These are phyloP conservation scores for Coregonus sp. DNA, from an alignment of 2,797 vertebrate genomes.

Conservation along the genomic window DNA sequence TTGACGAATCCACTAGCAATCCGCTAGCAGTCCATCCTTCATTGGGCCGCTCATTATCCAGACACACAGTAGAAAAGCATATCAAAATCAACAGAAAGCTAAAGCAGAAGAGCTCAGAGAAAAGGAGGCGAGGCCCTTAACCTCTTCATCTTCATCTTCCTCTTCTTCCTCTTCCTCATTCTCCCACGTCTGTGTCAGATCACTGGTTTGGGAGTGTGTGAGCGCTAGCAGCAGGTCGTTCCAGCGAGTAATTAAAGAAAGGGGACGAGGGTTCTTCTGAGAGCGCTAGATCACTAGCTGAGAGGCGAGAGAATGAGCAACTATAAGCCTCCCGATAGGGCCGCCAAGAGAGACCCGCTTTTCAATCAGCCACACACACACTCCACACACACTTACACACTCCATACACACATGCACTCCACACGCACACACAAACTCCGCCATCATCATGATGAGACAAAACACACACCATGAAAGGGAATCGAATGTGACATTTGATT, in stretches of 20 bases:
- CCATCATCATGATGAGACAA: slow-evolving; percentile 17
- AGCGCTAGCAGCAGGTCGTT: slow-evolving; percentile 48
- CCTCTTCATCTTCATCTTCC: slow-evolving; percentile 42
- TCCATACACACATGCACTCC: neutral
- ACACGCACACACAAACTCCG: slow-evolving; percentile 19
- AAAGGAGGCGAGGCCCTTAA: slow-evolving; percentile 28
- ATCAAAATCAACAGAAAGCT: neutral
- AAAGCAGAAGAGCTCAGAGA: slow-evolving; percentile 19
- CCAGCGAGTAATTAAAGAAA: slow-evolving; percentile 67
- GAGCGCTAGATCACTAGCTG: slow-evolving; percentile 15
- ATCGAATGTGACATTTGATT: slow-evolving; percentile 57
- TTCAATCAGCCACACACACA: slow-evolving; percentile 55
- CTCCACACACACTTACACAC: slow-evolving; percentile 19
- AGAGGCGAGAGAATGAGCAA: slow-evolving; percentile 43
- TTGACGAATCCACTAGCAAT: neutral
- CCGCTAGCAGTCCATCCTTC: neutral
- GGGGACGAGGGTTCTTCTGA: slow-evolving; percentile 32
- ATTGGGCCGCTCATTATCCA: neutral
- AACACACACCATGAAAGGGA: slow-evolving; percentile 52
- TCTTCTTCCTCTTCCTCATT: slow-evolving; percentile 23
- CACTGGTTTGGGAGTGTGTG: slow-evolving; percentile 14
- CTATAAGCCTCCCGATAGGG: slow-evolving; percentile 49
- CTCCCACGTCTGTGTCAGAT: slow-evolving; percentile 4
- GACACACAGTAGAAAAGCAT: neutral
- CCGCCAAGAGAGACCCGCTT: slow-evolving; percentile 58